Base-by-base conservation (phyloP, 2,113 vertebrate genomes). In the Todiramphus chloris region DNA sequence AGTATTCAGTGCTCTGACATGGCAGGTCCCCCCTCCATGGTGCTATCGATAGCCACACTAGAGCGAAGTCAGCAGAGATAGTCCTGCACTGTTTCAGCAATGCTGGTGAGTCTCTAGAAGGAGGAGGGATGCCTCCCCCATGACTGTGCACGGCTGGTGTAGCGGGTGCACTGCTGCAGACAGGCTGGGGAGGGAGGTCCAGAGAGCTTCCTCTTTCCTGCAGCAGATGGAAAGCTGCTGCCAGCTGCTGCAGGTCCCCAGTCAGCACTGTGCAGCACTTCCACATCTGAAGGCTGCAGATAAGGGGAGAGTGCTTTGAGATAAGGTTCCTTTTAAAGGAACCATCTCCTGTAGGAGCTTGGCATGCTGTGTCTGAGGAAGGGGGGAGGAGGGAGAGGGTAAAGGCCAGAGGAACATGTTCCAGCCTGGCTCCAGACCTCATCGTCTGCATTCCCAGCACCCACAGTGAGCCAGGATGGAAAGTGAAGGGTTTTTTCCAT, bases 261-360 rank as follows among this genome's bases (percentile, higher is more conserved):
- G 77, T 39, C 95, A 96, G 95, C 91, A 72, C 81, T 0, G 25
- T 64, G 89, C 70, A 74, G 75, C 92, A 87, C 5, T 0, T 76
- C 67, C 37, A 13, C 64, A 69, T 67, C 96, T 97, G 95, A 89
- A 77, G 76, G 79, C 81, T 90, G 89, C 37, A 92, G 96, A 96
- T 96, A 97, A 95, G 82, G 78, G 59, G 15, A 48, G 33, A 94
- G 92, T 69, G 91, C 70, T 95, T 87, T 50, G 55, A 1, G 94
- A 97, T 97, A 96, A 87, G 53, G 67, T 63, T 82, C 59, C 50
- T 93, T 96, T 93, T 91, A 95, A 81, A 94, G 84, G 70, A 53
- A 50, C 35, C 56, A 64, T 74, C 87, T 91, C 87, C 75, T 83
- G 62, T 14, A 94, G 84, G 73, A 84, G 76, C 51, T 70, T 66